Evolutionary conservation across 2,797 vertebrate genomes (phyloP), one percentile per base, ranked within the genome.

Genomic region (Delichon dasypus): DNA sequence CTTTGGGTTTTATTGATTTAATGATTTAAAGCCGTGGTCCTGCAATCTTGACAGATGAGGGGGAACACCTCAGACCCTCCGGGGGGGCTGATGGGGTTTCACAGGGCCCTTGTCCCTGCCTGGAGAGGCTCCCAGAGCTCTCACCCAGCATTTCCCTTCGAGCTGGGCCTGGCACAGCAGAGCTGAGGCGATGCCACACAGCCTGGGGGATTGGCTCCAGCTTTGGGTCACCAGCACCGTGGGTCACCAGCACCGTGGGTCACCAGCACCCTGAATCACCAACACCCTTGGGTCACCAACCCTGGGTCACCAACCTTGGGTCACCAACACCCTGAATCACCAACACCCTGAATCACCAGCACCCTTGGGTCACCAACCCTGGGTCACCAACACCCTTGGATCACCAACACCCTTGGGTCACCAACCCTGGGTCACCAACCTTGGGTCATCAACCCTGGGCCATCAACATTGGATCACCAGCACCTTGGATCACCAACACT

Each of bases 261-360:
- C 45, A 21, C 20, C 67, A 53, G 21, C 16, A 7, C 48, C 8
- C 8, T 21, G n/a, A n/a, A n/a, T n/a, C n/a, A n/a, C 20, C 67
- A 53, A 21, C 16, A 7, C 48, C 8, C 8, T 21, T 44, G 44
- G 44, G 18, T 18, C 44, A 44, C 7, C 18, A 44, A 11, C 27
- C 17, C 5, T 27, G 40, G 30, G 0, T 64, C 29, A 36, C n/a
- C 22, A 25, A 6, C 20, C 20, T 1, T 22, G 13, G 20, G 3
- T n/a, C 32, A n/a, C 54, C 54, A 10, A 8, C 18, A 7, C 20
- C 48, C 13, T 48, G 47, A 13, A 13, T 48, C 44, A 44, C 44
- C 44, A 21, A 20, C 11, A 20, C 45, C 20, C 44, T 21, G 47
- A 13, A 13, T 48, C 44, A 44, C 44, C 44, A 21, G 20, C 11